Conservation (phyloP, 2,888 invertebrate species). For the Machimus rusticus region DNA sequence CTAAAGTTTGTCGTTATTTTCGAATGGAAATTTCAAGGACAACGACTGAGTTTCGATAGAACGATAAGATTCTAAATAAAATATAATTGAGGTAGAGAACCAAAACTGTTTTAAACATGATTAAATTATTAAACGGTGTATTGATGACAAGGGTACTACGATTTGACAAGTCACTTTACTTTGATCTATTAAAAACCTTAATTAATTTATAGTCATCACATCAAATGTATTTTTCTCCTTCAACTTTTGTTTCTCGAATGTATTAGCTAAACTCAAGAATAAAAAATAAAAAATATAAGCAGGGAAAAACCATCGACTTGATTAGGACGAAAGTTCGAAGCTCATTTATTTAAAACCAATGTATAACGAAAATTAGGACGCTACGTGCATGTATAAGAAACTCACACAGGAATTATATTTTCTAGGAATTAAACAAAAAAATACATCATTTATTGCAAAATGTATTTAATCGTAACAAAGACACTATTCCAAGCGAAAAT, state of each 20-base stretch:
- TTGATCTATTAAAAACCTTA: not conserved
- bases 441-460: constrained; percentile 26
- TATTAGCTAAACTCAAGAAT: not conserved
- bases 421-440: constrained; percentile 4
- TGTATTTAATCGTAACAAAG: constrained; percentile 18
- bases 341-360: not conserved
- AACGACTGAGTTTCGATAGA: not conserved
- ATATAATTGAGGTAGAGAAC: not conserved
- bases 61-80: not conserved
- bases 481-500: not conserved
- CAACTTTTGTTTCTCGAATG: not conserved
- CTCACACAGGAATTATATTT: not conserved
- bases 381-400: not conserved
- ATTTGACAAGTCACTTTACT: not conserved
- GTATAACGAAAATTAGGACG: not conserved
- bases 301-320: not conserved
- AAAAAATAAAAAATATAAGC: not conserved
- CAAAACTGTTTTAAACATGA: not conserved
- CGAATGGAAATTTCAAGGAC: not conserved
- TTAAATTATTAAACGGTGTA: not conserved
- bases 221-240: not conserved
- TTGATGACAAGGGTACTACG: not conserved
- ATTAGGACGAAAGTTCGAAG: not conserved
- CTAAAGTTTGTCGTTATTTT: not conserved
- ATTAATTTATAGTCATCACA: not conserved